A percentile compares a stretch with the other conserved stretches of the same genome.
These are phyloP conservation scores for Papilio demoleus DNA, from an alignment of 2,888 invertebrate genomes.

Conservation along the genomic window DNA sequence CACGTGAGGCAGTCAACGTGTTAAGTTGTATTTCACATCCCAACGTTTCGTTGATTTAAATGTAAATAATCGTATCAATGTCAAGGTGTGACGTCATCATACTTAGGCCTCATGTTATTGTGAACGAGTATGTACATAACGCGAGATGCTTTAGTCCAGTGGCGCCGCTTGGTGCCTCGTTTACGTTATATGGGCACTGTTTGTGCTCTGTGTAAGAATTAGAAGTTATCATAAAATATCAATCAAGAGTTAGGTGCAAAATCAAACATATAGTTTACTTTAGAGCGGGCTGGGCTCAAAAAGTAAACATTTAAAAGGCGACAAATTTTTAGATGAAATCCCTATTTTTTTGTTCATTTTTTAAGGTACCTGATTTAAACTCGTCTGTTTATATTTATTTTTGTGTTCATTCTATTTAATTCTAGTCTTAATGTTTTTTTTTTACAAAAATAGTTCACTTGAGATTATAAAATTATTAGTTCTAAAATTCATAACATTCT, in stretches of 20 bases:
- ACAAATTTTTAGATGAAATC: background rate
- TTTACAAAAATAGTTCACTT: background rate
- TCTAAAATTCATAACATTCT: background rate
- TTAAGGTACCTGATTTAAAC: conserved; percentile 32
- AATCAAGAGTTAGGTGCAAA: too few relatives aligned
- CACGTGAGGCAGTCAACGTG: background rate
- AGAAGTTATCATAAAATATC: background rate
- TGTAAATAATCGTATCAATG: background rate
- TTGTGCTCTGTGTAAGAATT: background rate
- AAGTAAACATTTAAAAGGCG: background rate
- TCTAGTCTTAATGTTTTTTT: conserved; percentile 35
- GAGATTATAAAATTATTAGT: background rate
- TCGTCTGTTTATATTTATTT: background rate
- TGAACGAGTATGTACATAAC: background rate
- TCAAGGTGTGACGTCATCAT: conserved; percentile 3
- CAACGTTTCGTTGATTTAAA: background rate
- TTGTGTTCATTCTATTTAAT: background rate
- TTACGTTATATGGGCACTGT: background rate
- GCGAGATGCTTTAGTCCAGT: background rate
- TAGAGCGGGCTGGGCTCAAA: conserved; percentile 8
- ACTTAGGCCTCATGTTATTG: conserved; percentile 5
- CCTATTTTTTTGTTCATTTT: background rate
- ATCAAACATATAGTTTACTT: background rate
- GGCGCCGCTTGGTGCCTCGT: background rate
- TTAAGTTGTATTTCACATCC: background rate